Base-by-base conservation (phyloP, 2,888 invertebrate species). In the Torymus aiolomorphi region DNA sequence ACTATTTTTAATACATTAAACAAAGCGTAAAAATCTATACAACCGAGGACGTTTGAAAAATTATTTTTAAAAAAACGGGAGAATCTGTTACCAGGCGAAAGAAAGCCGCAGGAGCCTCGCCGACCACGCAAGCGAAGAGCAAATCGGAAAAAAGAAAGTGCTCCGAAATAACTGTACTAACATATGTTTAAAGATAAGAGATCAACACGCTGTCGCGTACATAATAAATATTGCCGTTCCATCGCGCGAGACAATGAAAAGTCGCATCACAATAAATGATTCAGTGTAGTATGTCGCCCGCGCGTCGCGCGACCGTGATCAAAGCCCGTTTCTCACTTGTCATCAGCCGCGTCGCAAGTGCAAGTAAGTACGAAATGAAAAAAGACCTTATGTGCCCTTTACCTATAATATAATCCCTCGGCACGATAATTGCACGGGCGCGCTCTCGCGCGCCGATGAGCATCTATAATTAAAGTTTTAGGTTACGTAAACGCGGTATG, bases 381-480 rank as follows among this genome's bases (percentile, higher is more conserved):
- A 24, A 52, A 59, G 2, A 5, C 66, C 54, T 59, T 59, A 54
- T 31, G 13, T 42, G 8, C 42, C 42, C 42, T n/a, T 59, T 59
- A 66, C 59, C 70, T 20, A 66, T 71, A 54, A 42, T 20, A 66
- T 71, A 54, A 42, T 42, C 42, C 42, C 42, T 42, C 42, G 8
- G 42, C 5, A 8, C 42, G 42, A 42, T 42, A 42, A 42, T 42
- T 42, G 42, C 42, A 42, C 42, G 42, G 42, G 42, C 42, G 42
- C 42, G 42, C 42, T 42, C 42, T 42, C 42, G 42, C 42, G 42
- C 51, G 75, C 42, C 42, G 63, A 57, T 49, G 62, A 42, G 5
- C 59, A 59, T 73, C 72, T 76, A 72, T 80, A 80, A 80, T 80
- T 76, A 80, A 67, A 73, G 24, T 80, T 80, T 67, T 72, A 80